These are phyloP conservation scores for Spisula solida DNA, from an alignment of 2,888 invertebrate species.

Conservation along the genomic window DNA sequence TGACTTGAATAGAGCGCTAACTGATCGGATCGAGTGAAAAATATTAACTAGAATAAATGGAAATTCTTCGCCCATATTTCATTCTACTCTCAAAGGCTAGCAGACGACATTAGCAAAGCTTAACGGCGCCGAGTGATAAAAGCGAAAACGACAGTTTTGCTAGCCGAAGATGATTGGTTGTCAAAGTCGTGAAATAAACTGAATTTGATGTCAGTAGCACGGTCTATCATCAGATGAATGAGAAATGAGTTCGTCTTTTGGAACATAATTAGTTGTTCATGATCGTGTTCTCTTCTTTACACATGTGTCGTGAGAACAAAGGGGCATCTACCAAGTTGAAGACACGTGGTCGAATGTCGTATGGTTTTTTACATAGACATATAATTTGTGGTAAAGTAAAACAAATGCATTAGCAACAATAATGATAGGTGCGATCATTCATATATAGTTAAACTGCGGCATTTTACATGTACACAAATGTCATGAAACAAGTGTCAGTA, in stretches of 20 bases:
- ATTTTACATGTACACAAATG: no score
- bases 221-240: constrained; percentile 54
- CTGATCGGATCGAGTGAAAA: constrained; percentile 43
- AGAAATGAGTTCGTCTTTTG: constrained; percentile 61
- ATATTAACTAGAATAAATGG: constrained; percentile 68
- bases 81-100: constrained; percentile 60
- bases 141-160: constrained; percentile 68
- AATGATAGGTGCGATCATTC: background rate
- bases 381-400: background rate
- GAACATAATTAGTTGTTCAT: constrained; percentile 44
- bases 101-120: constrained; percentile 62
- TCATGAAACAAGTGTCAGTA: no score
- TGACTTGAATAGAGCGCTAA: constrained; percentile 14
- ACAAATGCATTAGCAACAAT: background rate
- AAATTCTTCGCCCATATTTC: constrained; percentile 62
- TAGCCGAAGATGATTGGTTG: constrained; percentile 64
- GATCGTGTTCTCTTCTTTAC: constrained; percentile 29
- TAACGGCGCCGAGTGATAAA: constrained; percentile 70
- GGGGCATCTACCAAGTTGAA: constrained; percentile 1
- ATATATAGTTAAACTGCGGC: background rate
- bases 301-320: constrained; percentile 14
- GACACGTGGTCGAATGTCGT: background rate
- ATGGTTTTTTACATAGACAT: constrained; percentile 3
- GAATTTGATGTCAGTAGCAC: constrained; percentile 69
- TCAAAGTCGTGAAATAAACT: constrained; percentile 69